Evolutionary conservation across 1,140 invertebrate genomes (phyloP).

Genomic region (Trinorchestia longiramus): DNA sequence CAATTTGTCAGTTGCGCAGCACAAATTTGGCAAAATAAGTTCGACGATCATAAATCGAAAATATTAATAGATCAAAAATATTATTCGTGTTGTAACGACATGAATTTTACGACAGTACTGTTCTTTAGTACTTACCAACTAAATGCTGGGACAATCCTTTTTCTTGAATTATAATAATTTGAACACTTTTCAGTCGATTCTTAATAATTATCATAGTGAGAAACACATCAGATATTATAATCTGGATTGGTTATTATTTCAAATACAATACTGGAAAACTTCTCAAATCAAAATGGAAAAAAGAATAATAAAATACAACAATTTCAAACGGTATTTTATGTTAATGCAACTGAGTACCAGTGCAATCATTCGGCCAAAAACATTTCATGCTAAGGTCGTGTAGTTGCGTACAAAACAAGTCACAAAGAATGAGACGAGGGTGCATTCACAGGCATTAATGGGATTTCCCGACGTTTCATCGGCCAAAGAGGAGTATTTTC

Average conservation of each 20-base stretch:
- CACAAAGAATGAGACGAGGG: not conserved
- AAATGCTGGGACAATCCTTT: too few relatives aligned
- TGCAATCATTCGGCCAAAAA: not conserved
- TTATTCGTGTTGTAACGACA: too few relatives aligned
- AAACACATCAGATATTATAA: not conserved
- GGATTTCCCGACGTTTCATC: conserved; percentile 18
- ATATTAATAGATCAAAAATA: too few relatives aligned
- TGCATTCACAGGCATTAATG: conserved; percentile 24
- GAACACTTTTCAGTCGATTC: not conserved
- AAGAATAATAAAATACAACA: not conserved
- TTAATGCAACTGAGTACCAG: not conserved
- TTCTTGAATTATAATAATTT: too few relatives aligned
- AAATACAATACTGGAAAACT: not conserved
- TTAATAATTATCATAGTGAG: not conserved
- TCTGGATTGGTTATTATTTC: not conserved
- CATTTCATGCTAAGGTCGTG: not conserved
- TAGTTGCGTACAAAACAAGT: not conserved
- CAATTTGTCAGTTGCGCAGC: not conserved
- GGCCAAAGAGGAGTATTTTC: conserved; percentile 20
- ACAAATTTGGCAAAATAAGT: not conserved
- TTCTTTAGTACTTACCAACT: too few relatives aligned
- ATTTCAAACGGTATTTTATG: not conserved
- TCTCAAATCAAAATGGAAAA: not conserved
- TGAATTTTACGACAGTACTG: too few relatives aligned
- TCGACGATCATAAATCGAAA: too few relatives aligned